Evolutionary conservation across 2,888 invertebrate species (phyloP).

Genomic region (Chloroclysta siterata): DNA sequence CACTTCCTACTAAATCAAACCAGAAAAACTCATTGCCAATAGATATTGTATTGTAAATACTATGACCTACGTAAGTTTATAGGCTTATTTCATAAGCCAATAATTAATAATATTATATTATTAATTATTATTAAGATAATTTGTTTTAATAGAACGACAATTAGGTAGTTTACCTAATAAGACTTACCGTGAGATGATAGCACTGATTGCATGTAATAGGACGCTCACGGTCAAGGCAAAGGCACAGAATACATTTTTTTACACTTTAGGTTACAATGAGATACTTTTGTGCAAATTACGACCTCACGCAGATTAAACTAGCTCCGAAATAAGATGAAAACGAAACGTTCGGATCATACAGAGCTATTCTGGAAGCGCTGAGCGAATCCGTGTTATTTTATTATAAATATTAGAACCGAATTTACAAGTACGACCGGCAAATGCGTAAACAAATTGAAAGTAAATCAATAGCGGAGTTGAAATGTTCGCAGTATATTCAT

Average conservation of each 20-base stretch:
- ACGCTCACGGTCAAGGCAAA: conserved; percentile 47
- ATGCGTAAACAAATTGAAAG: conserved; percentile 71
- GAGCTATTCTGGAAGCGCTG: conserved; percentile 58
- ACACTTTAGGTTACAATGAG: not conserved
- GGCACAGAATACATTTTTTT: not conserved
- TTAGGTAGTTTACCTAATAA: conserved; percentile 2
- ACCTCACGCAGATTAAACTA: conserved; percentile 42
- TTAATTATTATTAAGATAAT: too few relatives aligned
- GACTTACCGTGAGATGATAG: too few relatives aligned
- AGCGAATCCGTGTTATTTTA: conserved; percentile 59
- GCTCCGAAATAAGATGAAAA: conserved; percentile 37
- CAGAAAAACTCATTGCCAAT: too few relatives aligned
- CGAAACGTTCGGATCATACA: conserved; percentile 34
- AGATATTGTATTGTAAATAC: too few relatives aligned
- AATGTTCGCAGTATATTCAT: conserved; percentile 57
- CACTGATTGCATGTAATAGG: conserved; percentile 39
- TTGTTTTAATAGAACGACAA: conserved; percentile 40
- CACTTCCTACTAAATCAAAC: too few relatives aligned
- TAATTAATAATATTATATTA: too few relatives aligned
- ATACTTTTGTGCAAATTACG: conserved; percentile 3
- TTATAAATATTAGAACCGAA: conserved; percentile 63
- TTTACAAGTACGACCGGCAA: conserved; percentile 71
- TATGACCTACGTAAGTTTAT: not conserved
- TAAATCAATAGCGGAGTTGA: conserved; percentile 72
- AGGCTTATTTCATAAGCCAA: conserved; percentile 18